A percentile compares a stretch with the other conserved stretches of the same genome.
These are phyloP conservation scores for Galeruca laticollis DNA, from an alignment of 2,888 invertebrate genomes.

Conservation along the genomic window DNA sequence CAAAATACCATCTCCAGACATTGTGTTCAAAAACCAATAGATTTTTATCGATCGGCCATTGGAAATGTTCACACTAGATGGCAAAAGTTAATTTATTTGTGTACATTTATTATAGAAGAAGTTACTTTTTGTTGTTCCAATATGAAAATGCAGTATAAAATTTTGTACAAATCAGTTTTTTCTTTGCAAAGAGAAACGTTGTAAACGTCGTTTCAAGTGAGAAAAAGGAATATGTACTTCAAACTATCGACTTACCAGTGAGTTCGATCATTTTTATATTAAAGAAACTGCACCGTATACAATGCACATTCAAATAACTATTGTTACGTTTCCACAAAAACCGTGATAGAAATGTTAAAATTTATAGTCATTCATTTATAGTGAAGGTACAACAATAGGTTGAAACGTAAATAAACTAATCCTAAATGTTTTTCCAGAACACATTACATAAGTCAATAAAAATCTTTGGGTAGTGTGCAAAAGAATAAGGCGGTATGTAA, in stretches of 20 bases:
- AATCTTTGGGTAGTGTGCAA: conserved; percentile 29
- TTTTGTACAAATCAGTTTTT: too few species aligned
- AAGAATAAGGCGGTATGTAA: conserved; percentile 40
- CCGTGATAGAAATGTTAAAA: neutral
- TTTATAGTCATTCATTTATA: conserved; percentile 12
- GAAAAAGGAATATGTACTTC: too few species aligned
- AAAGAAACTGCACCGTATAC: neutral
- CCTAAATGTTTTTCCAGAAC: conserved; percentile 16
- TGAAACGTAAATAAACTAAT: conserved; percentile 25
- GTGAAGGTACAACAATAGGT: conserved; percentile 21
- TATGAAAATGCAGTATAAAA: too few species aligned
- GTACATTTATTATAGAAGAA: too few species aligned
- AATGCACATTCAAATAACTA: neutral
- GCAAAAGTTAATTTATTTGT: too few species aligned
- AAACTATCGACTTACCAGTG: conserved; percentile 13
- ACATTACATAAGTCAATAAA: conserved; percentile 20
- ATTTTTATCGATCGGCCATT: too few species aligned
- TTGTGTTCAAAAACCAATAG: too few species aligned
- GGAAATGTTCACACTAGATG: too few species aligned
- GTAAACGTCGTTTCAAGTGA: too few species aligned
- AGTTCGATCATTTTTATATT: conserved; percentile 24
- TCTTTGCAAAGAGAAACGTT: too few species aligned
- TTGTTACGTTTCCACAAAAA: neutral
- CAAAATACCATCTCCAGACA: too few species aligned
- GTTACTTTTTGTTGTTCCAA: too few species aligned